These are phyloP conservation scores for Pollachius pollachius DNA, from an alignment of 2,113 vertebrate species.

Conservation along the genomic window DNA sequence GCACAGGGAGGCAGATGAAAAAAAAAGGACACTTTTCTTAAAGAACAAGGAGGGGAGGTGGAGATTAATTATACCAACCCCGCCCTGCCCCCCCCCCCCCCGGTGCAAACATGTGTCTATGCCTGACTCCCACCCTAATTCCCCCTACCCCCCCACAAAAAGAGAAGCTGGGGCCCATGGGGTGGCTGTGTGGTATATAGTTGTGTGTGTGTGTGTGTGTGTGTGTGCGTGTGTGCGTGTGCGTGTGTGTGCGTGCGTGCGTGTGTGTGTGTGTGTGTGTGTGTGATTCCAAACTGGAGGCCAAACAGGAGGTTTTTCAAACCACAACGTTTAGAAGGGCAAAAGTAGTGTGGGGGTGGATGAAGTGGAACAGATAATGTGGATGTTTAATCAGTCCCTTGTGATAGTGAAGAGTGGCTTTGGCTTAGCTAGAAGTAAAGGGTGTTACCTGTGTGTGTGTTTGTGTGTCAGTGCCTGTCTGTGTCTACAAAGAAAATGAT, in stretches of 20 bases:
- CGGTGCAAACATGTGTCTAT: slow-evolving; percentile 20
- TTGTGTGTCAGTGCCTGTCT: not conserved
- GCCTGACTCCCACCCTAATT: too few relatives aligned
- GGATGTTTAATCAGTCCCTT: too few relatives aligned
- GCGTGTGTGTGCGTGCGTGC: not conserved
- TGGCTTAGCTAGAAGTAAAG: not conserved
- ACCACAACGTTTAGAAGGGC: not conserved
- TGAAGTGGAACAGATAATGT: too few relatives aligned
- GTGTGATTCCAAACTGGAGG: too few relatives aligned
- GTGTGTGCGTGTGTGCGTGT: not conserved
- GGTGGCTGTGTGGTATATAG: not conserved
- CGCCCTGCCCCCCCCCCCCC: too few relatives aligned
- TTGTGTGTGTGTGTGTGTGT: not conserved
- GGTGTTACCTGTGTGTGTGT: not conserved
- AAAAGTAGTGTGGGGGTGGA: not conserved
- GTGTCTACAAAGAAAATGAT: not conserved
- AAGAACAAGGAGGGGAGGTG: slow-evolving; percentile 22
- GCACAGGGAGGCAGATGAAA: slow-evolving; percentile 11
- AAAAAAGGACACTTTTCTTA: slow-evolving; percentile 5
- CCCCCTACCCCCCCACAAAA: slow-evolving; percentile 21
- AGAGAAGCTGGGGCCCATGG: slow-evolving; percentile 28
- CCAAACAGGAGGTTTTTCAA: not conserved
- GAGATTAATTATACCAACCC: not conserved
- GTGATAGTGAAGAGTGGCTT: not conserved
- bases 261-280: slow-evolving; percentile 1